These are phyloP conservation scores for Erethizon dorsatum DNA, from an alignment of 2,797 vertebrate genomes.

Conservation along the genomic window DNA sequence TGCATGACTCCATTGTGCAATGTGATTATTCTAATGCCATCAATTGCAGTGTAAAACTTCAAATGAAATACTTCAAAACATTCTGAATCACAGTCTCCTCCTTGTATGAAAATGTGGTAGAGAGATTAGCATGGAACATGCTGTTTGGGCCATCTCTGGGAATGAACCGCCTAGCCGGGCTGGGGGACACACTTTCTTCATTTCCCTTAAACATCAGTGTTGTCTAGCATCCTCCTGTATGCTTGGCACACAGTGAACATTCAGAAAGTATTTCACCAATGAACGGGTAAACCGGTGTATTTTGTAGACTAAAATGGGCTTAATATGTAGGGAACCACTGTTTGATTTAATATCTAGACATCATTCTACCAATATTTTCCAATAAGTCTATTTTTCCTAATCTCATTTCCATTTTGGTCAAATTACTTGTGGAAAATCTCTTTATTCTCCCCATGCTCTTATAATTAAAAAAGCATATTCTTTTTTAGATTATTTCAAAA, in stretches of 20 bases:
- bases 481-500: constrained; percentile 77
- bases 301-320: constrained; percentile 61
- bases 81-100: background rate
- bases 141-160: background rate
- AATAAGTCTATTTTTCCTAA: constrained; percentile 80
- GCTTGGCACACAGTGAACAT: background rate
- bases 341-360: constrained; percentile 81
- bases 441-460: constrained; percentile 34
- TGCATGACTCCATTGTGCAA: background rate
- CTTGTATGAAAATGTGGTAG: background rate
- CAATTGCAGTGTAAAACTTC: background rate
- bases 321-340: constrained; percentile 31
- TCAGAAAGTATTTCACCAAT: constrained; percentile 5
- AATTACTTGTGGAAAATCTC: constrained; percentile 83
- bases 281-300: background rate
- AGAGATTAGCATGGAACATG: background rate
- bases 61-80: background rate
- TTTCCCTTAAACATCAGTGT: background rate
- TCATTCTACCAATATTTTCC: constrained; percentile 84
- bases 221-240: background rate
- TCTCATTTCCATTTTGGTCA: constrained; percentile 82
- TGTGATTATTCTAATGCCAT: background rate
- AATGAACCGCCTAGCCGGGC: background rate
- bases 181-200: background rate
- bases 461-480: constrained; percentile 80